Evolutionary conservation across 1,140 invertebrate species (phyloP).

Genomic region (Acyrthosiphon pisum): DNA sequence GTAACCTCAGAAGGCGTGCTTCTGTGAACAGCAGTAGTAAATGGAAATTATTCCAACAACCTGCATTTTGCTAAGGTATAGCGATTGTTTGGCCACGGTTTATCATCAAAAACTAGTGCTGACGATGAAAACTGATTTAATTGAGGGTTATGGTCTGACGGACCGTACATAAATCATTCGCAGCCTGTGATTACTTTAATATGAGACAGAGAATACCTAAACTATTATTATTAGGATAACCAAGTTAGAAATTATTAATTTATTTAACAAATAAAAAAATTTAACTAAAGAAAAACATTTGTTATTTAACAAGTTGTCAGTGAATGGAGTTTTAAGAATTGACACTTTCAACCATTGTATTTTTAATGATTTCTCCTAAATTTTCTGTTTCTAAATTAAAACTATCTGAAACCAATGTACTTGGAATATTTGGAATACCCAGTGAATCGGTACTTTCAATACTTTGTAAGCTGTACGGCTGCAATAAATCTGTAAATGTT

Average conservation of each 20-base stretch:
- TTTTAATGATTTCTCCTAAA: constrained; percentile 91
- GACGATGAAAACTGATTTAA: neutral
- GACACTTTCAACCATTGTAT: constrained; percentile 89
- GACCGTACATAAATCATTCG: neutral
- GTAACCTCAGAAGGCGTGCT: neutral
- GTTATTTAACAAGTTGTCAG: neutral
- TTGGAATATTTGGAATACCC: constrained; percentile 16
- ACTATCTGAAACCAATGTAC: neutral
- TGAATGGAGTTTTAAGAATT: constrained; percentile 71
- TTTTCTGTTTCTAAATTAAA: constrained; percentile 70
- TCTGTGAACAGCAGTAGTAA: neutral
- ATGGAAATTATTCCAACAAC: no score
- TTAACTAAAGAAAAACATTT: neutral
- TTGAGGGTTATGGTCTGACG: no score
- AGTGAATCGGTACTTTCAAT: neutral
- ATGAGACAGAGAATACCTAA: neutral
- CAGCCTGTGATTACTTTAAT: neutral
- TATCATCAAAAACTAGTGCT: no score
- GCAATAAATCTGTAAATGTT: constrained; percentile 15
- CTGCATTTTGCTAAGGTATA: no score
- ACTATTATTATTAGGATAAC: neutral
- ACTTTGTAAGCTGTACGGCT: neutral
- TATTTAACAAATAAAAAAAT: neutral
- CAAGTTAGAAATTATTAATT: neutral
- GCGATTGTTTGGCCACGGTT: no score